Evolutionary conservation across 2,888 invertebrate species (phyloP).

Genomic region (Pristionchus japonicus): DNA sequence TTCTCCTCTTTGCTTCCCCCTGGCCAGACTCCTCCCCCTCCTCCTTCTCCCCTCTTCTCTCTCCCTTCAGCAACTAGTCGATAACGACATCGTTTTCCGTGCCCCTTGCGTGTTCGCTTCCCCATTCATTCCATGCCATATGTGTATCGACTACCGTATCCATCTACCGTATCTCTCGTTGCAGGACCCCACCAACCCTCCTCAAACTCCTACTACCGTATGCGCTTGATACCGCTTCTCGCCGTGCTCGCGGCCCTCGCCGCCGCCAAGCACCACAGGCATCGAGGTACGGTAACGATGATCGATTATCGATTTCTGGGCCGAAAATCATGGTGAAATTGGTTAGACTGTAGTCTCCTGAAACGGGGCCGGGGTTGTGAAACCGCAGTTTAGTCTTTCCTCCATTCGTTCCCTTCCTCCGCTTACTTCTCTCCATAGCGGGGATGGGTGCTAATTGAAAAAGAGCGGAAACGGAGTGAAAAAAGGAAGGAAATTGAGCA

Average conservation of each 20-base stretch:
- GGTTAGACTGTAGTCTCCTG: not conserved
- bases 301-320: not conserved
- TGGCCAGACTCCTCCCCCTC: constrained; percentile 44
- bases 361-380: not conserved
- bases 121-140: not conserved
- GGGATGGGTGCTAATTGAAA: not conserved
- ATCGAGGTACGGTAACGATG: constrained; percentile 17
- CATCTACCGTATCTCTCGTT: not conserved
- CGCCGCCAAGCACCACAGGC: constrained; percentile 42
- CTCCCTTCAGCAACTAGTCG: constrained; percentile 12
- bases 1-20: constrained; percentile 44
- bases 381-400: not conserved
- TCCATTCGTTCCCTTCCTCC: not conserved
- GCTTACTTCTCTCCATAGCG: not conserved
- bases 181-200: not conserved
- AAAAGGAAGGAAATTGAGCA: constrained; percentile 14
- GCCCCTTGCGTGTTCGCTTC: constrained; percentile 43
- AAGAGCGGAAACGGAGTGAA: not conserved
- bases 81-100: constrained; percentile 38
- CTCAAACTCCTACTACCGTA: constrained; percentile 10
- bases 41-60: not conserved
- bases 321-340: not conserved
- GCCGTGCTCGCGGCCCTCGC: not conserved
- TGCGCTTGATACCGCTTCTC: constrained; percentile 44
- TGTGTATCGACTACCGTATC: not conserved